Percentiles rank a stretch among this genome's conserved stretches.
Conservation (phyloP, 2,797 vertebrate genomes). For the Ctenopoma kingsleyae region DNA sequence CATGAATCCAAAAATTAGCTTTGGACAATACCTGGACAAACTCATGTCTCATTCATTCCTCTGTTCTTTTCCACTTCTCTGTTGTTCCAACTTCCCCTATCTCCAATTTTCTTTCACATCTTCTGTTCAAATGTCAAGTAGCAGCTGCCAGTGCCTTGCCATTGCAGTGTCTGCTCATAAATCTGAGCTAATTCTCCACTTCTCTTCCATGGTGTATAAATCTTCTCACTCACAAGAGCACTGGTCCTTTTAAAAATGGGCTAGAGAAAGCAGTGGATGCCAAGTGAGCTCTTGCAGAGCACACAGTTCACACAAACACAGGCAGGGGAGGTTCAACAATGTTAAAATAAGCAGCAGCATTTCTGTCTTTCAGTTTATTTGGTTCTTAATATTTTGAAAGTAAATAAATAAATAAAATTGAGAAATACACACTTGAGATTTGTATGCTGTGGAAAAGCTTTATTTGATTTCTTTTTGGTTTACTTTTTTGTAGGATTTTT, state of each 20-base stretch:
- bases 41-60: conserved; percentile 60
- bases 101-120: conserved; percentile 74
- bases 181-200: conserved; percentile 86
- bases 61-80: conserved; percentile 57
- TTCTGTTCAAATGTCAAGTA: conserved; percentile 84
- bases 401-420: neutral
- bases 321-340: conserved; percentile 21
- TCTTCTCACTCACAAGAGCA: conserved; percentile 78
- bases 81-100: conserved; percentile 74
- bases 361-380: conserved; percentile 21
- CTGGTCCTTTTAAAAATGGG: conserved; percentile 82
- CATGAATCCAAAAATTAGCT: conserved; percentile 22
- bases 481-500: neutral
- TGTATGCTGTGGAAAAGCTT: neutral
- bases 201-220: conserved; percentile 81
- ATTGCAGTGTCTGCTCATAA: conserved; percentile 78
- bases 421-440: conserved; percentile 1
- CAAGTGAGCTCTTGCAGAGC: conserved; percentile 55
- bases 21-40: conserved; percentile 15
- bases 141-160: conserved; percentile 79
- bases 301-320: conserved; percentile 40
- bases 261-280: conserved; percentile 67
- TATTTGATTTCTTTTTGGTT: neutral
- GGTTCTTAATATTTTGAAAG: conserved; percentile 5
- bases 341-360: conserved; percentile 20